A percentile compares a stretch with the other conserved stretches of the same genome.
Evolutionary conservation across 2,888 invertebrate species (phyloP).

Genomic region (Anoplius nigerrimus): DNA sequence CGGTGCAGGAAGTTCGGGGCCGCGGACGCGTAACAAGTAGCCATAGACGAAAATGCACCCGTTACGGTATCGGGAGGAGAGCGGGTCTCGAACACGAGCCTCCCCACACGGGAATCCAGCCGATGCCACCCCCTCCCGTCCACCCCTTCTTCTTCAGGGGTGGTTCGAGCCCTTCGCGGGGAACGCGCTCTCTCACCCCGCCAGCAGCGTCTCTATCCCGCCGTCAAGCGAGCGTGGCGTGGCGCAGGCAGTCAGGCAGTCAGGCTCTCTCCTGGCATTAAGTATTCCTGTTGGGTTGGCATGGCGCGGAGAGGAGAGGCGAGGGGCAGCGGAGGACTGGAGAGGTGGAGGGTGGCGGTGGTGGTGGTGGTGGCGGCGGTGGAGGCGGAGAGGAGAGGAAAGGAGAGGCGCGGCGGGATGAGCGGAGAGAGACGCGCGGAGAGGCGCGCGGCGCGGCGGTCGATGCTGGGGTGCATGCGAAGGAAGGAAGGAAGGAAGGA

Average conservation of each 20-base stretch:
- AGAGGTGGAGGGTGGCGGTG: too few relatives aligned
- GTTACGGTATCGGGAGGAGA: conserved; percentile 43
- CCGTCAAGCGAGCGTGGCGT: conserved; percentile 68
- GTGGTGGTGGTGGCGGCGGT: conserved; percentile 12
- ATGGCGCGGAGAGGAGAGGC: conserved; percentile 45
- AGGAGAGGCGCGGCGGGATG: too few relatives aligned
- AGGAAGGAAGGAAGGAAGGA: conserved; percentile 41
- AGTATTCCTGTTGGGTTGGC: conserved; percentile 73
- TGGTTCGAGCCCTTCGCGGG: conserved; percentile 26
- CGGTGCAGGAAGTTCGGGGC: conserved; percentile 36
- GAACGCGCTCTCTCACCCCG: too few relatives aligned
- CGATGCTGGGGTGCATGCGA: conserved; percentile 63
- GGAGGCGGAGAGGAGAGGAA: too few relatives aligned
- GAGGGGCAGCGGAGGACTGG: too few relatives aligned
- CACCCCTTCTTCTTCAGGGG: conserved; percentile 27
- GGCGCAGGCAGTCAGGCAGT: conserved; percentile 63
- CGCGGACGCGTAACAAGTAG: conserved; percentile 62
- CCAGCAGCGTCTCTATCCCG: conserved; percentile 56
- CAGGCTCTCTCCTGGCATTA: conserved; percentile 67
- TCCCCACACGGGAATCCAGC: too few relatives aligned
- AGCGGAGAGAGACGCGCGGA: conserved; percentile 27
- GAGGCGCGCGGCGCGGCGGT: conserved; percentile 65
- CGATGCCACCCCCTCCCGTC: conserved; percentile 13
- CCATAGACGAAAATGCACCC: conserved; percentile 45
- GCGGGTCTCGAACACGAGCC: background rate